These are phyloP conservation scores for Pyrrhura leucotis DNA, from an alignment of 2,797 vertebrate genomes.

Conservation along the genomic window DNA sequence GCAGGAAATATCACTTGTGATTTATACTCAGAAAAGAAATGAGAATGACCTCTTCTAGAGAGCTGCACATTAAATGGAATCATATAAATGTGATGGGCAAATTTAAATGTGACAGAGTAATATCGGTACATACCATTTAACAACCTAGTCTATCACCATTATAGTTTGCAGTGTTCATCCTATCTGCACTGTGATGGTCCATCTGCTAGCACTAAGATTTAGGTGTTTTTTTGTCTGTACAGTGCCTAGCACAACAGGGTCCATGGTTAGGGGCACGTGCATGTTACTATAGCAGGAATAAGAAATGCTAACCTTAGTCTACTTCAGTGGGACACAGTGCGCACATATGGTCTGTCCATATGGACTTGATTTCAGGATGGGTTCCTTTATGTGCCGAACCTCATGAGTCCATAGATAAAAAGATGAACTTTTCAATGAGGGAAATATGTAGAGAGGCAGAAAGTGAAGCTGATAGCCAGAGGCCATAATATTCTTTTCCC, in stretches of 20 bases:
- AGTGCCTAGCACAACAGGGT: neutral
- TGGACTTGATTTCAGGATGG: neutral
- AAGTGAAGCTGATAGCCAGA: neutral
- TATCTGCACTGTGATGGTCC: neutral
- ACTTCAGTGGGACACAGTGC: neutral
- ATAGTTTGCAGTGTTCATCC: neutral
- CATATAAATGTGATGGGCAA: neutral
- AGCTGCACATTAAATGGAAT: neutral
- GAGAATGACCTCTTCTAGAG: neutral
- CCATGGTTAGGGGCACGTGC: neutral
- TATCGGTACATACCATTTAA: neutral
- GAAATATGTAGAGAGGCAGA: neutral
- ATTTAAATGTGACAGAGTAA: neutral
- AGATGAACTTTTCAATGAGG: neutral
- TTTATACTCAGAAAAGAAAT: conserved; percentile 6
- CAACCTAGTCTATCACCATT: neutral
- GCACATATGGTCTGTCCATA: conserved; percentile 40
- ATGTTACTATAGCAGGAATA: neutral
- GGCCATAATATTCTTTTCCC: neutral
- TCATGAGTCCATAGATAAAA: neutral
- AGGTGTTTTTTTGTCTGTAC: neutral
- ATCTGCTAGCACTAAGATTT: neutral
- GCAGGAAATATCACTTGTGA: neutral
- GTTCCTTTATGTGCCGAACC: neutral
- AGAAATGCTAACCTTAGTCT: neutral